phyloP scores from a whole-genome alignment of 37 sponge, comb jelly and placozoan genomes.

The Agelas oroides region DNA sequence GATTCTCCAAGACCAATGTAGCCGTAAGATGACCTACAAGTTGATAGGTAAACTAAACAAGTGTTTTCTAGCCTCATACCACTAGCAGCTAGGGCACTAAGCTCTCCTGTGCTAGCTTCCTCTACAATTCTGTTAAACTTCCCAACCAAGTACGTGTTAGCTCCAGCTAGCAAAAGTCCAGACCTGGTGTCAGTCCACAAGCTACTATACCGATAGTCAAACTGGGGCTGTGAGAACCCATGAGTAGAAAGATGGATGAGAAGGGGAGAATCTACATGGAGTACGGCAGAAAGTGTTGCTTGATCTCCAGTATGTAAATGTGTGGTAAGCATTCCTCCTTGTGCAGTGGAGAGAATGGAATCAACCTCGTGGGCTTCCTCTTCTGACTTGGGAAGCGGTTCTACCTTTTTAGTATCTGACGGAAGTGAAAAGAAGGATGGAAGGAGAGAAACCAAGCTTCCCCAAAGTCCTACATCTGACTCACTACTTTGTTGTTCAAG shows the following conservation, averaged over 20 bases:
- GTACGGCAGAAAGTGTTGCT: slow-evolving; percentile 17
- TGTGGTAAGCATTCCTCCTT: no score
- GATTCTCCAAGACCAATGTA: slow-evolving; percentile 50
- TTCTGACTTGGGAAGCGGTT: slow-evolving; percentile 33
- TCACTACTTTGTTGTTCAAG: neutral
- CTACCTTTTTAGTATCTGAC: neutral
- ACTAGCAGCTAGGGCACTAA: slow-evolving; percentile 53
- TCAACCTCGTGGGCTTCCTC: slow-evolving; percentile 27
- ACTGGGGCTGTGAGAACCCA: slow-evolving; percentile 43
- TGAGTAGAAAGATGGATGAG: slow-evolving; percentile 45
- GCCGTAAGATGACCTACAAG: slow-evolving; percentile 45
- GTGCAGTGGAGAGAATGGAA: neutral
- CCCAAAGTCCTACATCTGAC: neutral
- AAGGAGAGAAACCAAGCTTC: slow-evolving; percentile 1
- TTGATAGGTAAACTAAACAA: slow-evolving; percentile 43
- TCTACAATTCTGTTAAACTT: neutral
- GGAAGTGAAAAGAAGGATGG: slow-evolving; percentile 32
- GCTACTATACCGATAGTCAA: slow-evolving; percentile 41
- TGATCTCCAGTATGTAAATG: neutral
- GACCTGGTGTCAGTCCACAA: slow-evolving; percentile 54
- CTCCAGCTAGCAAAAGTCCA: slow-evolving; percentile 31
- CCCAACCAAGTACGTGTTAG: slow-evolving; percentile 20
- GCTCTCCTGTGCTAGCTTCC: slow-evolving; percentile 46
- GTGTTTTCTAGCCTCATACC: slow-evolving; percentile 32
- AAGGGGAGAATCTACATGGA: slow-evolving; percentile 17